Base-by-base conservation (phyloP, 2,888 invertebrate species). In the Agrotis segetum region DNA sequence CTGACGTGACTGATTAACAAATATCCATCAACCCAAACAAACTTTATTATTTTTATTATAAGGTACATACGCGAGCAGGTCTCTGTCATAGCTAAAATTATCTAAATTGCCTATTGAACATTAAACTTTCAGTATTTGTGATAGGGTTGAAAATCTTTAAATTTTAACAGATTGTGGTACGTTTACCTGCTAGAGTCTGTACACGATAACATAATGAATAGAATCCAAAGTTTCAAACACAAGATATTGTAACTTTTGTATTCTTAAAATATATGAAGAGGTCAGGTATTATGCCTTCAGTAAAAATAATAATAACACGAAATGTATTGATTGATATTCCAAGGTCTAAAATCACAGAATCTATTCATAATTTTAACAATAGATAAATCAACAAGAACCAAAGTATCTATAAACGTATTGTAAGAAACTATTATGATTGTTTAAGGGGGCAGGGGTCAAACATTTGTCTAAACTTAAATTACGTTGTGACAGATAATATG, bases 381-480 rank as follows among this genome's bases (percentile, higher is more conserved):
- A 50, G 34, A 50, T 14, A 46, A 44, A 34, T 21, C 21, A 17
- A 34, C n/a, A 61, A 14, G 34, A 60, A 69, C 11, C 19, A n/a
- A 1, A 44, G 6, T 19, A 2, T n/a, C 11, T 40, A 21, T 14
- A 44, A 44, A 56, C 16, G 6, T 56, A 56, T 56, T 74, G 13
- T 74, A 44, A 50, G 55, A 65, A 55, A 56, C 56, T 46, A 46
- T 56, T 75, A 2, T 56, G 55, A n/a, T 49, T 16, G 24, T 29
- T 17, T 16, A 11, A 14, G 24, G 55, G 47, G 75, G n/a, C 13
- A 75, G 29, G 65, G 75, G 29, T 74, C 19, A 71, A n/a, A 29
- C 19, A 16, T 29, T 47, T 65, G 24, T 49, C 13, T 21, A n/a
- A 56, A 49, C 24, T 53, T 55, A n/a, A 21, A 34, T 67, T 21